Percentiles rank a stretch among this genome's conserved stretches.
Conservation (phyloP, 2,797 vertebrate genomes). For the Gambusia yucatana region DNA sequence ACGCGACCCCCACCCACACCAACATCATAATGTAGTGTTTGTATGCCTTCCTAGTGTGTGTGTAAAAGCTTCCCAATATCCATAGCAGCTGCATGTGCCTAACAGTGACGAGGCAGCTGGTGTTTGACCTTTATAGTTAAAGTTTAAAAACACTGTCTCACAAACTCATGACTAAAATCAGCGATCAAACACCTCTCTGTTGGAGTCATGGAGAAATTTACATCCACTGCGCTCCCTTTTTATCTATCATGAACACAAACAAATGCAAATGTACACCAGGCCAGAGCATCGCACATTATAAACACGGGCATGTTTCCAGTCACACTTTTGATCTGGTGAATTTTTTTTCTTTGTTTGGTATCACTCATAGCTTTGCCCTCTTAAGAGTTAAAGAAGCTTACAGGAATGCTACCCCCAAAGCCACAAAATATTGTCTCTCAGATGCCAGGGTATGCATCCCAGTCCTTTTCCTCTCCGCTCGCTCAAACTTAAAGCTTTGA, state of each 20-base stretch:
- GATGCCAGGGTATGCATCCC: slow-evolving; percentile 22
- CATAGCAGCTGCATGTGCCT: slow-evolving; percentile 37
- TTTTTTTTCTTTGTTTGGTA: slow-evolving; percentile 21
- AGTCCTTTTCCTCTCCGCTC: slow-evolving; percentile 7
- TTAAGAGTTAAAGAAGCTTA: slow-evolving; percentile 20
- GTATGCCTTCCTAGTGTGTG: slow-evolving; percentile 33
- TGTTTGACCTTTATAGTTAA: slow-evolving; percentile 28
- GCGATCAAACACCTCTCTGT: slow-evolving; percentile 20
- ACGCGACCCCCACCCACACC: slow-evolving; percentile 38
- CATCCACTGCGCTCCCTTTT: slow-evolving; percentile 9
- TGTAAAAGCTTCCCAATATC: slow-evolving; percentile 36
- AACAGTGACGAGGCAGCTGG: slow-evolving; percentile 25
- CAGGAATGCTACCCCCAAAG: slow-evolving; percentile 30
- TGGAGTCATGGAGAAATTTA: slow-evolving; percentile 9
- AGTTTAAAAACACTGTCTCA: slow-evolving; percentile 20
- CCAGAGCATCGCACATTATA: slow-evolving; percentile 20
- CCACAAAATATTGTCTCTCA: slow-evolving; percentile 36
- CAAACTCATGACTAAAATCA: slow-evolving; percentile 28
- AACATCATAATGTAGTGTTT: slow-evolving; percentile 30
- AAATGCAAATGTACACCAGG: slow-evolving; percentile 40
- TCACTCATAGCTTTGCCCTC: slow-evolving; percentile 18
- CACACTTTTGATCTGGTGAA: slow-evolving; percentile 19
- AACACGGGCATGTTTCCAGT: slow-evolving; percentile 33
- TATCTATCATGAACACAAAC: slow-evolving; percentile 37
- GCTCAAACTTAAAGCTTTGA: neutral